Percentiles rank a stretch among this genome's conserved stretches.
Conservation (phyloP, 2,797 vertebrate species). For the Phoxinus dragarum region DNA sequence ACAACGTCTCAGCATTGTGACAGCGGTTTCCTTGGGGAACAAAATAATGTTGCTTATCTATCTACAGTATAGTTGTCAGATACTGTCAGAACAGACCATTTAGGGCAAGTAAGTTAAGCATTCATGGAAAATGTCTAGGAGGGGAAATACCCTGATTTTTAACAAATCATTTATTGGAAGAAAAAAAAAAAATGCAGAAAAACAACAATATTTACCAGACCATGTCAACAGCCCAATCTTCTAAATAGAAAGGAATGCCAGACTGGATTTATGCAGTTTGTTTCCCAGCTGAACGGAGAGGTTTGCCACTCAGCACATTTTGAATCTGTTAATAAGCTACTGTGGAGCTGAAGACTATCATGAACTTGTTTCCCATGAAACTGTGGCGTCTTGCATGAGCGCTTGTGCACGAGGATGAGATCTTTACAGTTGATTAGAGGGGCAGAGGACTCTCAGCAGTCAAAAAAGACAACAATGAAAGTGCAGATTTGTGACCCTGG, state of each 20-base stretch:
- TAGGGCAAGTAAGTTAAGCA: neutral
- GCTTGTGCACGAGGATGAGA: slow-evolving; percentile 3
- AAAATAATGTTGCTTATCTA: neutral
- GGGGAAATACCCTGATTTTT: neutral
- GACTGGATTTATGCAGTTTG: slow-evolving; percentile 53
- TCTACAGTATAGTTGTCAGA: neutral
- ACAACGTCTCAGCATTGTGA: neutral
- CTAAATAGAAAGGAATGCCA: slow-evolving; percentile 63
- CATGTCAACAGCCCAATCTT: slow-evolving; percentile 41
- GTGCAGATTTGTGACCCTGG: neutral
- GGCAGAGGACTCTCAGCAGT: neutral
- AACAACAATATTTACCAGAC: slow-evolving; percentile 37
- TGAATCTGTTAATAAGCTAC: slow-evolving; percentile 39
- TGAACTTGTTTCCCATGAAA: slow-evolving; percentile 18
- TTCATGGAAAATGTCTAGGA: neutral
- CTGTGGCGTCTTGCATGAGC: neutral
- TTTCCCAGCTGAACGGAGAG: slow-evolving; percentile 50
- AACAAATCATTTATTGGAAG: slow-evolving; percentile 34
- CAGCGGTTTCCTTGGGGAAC: neutral
- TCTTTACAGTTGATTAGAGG: neutral
- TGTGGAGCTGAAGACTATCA: slow-evolving; percentile 25
- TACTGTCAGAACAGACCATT: neutral
- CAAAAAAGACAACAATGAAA: neutral
- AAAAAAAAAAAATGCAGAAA: slow-evolving; percentile 26
- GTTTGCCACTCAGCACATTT: slow-evolving; percentile 54